Evolutionary conservation across 2,797 vertebrate species (phyloP), one percentile per base, ranked within the genome.

Genomic region (Sebastolobus alascanus): DNA sequence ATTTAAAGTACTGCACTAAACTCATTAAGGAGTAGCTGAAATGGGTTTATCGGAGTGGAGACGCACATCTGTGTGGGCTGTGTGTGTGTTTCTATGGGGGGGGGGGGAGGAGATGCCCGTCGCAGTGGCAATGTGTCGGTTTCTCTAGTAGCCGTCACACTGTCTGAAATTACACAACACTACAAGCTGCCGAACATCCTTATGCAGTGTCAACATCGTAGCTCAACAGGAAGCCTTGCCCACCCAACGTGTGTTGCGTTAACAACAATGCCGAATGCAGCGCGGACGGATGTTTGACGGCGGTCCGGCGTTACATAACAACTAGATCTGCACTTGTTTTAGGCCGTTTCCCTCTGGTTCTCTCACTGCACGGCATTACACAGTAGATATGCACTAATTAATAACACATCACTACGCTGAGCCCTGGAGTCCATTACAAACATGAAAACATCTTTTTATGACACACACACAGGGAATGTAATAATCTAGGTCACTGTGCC

Each of bases 401-500:
- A 85, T 80, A 81, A 87, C 85, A 77, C 81, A 74, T 75, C 78
- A 65, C 82, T 83, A 59, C 77, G 78, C 79, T 76, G 61, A 84
- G 68, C 77, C 68, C 79, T 1, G 16, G 68, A 84, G 75, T 76
- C 61, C 50, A 68, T 73, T 58, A 35, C 63, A 77, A 86, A 84
- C 82, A 87, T 40, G 50, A 88, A 89, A 85, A 87, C 80, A 77
- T 79, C 11, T 68, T 83, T 81, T 85, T 63, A 78, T 79, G 73
- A 54, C 27, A 55, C 33, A 55, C 33, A 79, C 68, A 76, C 38
- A 63, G 35, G 35, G 50, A 78, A 40, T 40, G 67, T 37, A 78
- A 61, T 56, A 82, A 93, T 91, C 59, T 92, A 85, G 90, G 90
- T 93, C 90, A 92, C 27, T 75, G 77, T 77, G 89, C 73, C 83